Evolutionary conservation across 2,888 invertebrate species (phyloP), one percentile per base, ranked within the genome.

Genomic region (Cosmorhoe ocellata): DNA sequence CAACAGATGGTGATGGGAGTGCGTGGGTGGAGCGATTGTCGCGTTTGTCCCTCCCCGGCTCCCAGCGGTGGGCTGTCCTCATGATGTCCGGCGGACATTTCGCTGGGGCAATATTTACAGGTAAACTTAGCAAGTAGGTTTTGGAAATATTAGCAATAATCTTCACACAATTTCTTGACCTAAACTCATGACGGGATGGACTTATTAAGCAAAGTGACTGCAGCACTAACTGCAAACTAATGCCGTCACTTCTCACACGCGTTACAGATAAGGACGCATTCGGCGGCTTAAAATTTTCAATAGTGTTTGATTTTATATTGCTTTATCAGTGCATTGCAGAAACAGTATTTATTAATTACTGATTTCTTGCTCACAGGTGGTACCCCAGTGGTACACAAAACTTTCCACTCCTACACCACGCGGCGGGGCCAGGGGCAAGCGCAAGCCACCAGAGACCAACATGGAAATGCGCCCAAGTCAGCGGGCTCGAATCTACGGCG

Each of bases 321-420:
- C n/a, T n/a, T n/a, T n/a, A n/a, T n/a, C n/a, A n/a, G n/a, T n/a
- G n/a, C n/a, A n/a, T n/a, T n/a, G n/a, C n/a, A 18, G 2, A 3
- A 18, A 18, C 4, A 18, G 4, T 18, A 4, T 18, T 18, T 2
- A 18, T 18, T 18, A 3, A 4, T 18, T 18, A 27, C 0, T 8
- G 9, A 2, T 9, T 13, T 13, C 13, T 32, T 32, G 2, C 13
- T 32, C 11, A 1, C 7, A 36, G 36, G 36, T 10, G 36, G 36
- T 22, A 36, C 36, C 1, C 36, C 36, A 24, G 36, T 36, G 2
- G 1, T 36, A 11, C 36, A 97, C 71, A 97, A 97, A 83, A 96
- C 97, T 0, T 93, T 96, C 66, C 97, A 97, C 75, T 94, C 94
- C 39, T 98, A 97, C 71, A 96, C 96, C 5, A 94, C 96, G 0